These are phyloP conservation scores for Limonius californicus DNA, from an alignment of 1,140 invertebrate species.

Conservation along the genomic window DNA sequence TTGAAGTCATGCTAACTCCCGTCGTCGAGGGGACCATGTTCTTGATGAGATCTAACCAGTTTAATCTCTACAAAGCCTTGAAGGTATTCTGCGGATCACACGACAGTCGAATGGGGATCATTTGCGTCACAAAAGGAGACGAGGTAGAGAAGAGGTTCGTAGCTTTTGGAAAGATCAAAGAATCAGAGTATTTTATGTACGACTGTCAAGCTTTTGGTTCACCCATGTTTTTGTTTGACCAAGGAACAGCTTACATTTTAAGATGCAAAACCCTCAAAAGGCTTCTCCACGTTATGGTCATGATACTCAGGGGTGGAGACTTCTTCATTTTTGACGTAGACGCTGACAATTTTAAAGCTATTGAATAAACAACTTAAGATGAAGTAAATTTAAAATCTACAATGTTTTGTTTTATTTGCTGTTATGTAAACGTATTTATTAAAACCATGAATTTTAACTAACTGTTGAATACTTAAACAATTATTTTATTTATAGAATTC, in stretches of 20 bases:
- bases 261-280: slow-evolving; percentile 57
- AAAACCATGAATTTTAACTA: too few species aligned
- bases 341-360: slow-evolving; percentile 29
- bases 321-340: slow-evolving; percentile 43
- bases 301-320: slow-evolving; percentile 42
- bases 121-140: slow-evolving; percentile 47
- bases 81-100: slow-evolving; percentile 54
- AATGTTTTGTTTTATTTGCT: too few species aligned
- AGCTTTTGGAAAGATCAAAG: slow-evolving; percentile 53
- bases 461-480: too few species aligned
- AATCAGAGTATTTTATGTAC: slow-evolving; percentile 59
- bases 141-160: slow-evolving; percentile 46
- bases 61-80: slow-evolving; percentile 58
- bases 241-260: slow-evolving; percentile 55
- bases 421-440: too few species aligned
- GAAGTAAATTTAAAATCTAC: too few species aligned
- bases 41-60: slow-evolving; percentile 51
- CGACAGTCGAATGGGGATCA: slow-evolving; percentile 47
- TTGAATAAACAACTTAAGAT: too few species aligned
- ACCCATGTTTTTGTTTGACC: slow-evolving; percentile 55
- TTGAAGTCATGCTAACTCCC: slow-evolving; percentile 53
- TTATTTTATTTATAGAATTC: too few species aligned
- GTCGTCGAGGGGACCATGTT: slow-evolving; percentile 56
- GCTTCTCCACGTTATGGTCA: slow-evolving; percentile 50
- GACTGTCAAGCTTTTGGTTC: slow-evolving; percentile 57